Evolutionary conservation across 2,888 invertebrate species (phyloP).

Genomic region (Leucania comma): DNA sequence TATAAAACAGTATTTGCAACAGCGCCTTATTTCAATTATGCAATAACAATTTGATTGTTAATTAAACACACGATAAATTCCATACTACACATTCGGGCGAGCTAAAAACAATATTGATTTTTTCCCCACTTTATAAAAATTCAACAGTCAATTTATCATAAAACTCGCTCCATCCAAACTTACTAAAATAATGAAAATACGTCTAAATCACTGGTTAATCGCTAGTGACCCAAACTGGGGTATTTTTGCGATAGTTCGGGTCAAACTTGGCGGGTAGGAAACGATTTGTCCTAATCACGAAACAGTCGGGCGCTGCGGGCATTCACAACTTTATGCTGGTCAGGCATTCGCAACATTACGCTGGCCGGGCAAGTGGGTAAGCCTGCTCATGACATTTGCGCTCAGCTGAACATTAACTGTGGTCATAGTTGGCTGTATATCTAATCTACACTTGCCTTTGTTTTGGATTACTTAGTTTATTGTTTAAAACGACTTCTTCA

Average conservation of each 20-base stretch:
- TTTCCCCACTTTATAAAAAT: background rate
- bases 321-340: constrained; percentile 23
- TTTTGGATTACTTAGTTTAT: constrained; percentile 6
- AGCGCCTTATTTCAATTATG: background rate
- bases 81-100: background rate
- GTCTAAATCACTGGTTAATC: constrained; percentile 8
- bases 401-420: constrained; percentile 9
- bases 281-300: constrained; percentile 55
- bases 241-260: constrained; percentile 31
- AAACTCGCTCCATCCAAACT: background rate
- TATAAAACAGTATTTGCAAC: background rate
- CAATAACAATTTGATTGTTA: background rate
- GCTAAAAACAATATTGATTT: background rate
- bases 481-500: background rate
- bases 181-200: constrained; percentile 9
- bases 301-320: constrained; percentile 28
- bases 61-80: background rate
- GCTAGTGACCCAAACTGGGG: background rate
- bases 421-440: constrained; percentile 2
- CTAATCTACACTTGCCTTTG: background rate
- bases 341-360: constrained; percentile 10
- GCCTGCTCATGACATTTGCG: constrained; percentile 42
- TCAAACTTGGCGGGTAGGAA: constrained; percentile 4
- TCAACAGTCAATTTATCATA: background rate
- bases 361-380: background rate